Base-by-base conservation (phyloP, 2,888 invertebrate species). In the Drosophila macrospina region DNA sequence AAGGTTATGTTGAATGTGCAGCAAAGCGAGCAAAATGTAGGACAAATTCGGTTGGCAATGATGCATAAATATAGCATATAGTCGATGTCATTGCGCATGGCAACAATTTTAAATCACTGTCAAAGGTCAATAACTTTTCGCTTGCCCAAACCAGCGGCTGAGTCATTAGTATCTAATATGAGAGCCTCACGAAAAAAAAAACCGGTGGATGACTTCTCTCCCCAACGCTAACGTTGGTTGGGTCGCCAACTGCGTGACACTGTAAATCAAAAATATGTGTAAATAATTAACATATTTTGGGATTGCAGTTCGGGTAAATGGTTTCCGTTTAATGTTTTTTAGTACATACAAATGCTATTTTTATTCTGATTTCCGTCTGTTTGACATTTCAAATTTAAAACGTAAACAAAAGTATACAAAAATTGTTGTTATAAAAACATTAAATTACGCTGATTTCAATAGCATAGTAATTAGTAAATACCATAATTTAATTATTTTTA, bases 91-190 rank as follows among this genome's bases (percentile, higher is more conserved):
- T 11, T 72, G 81, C 81, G 81, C 81, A 82, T 71, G 88, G 62
- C 70, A 55, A 57, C 10, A 48, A 57, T 4, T 41, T 47, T 13
- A 5, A 47, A 61, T 63, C 72, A 66, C 63, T 67, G 81, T 68
- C 82, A 85, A 81, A 85, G 81, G 81, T 82, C 81, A 82, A 87
- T 78, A 78, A 73, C 81, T 72, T 64, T 41, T 62, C 15, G 11
- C 16, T 63, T 75, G 66, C 60, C 37, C 55, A 64, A 54, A 48
- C 64, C 36, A 20, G 37, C 39, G 52, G 8, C 44, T 56, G 65
- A 78, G 63, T 64, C 66, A 78, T 20, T 57, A 37, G 16, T 45
- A 48, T n/a, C 16, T 28, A 32, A 13, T 47, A n/a, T n/a, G 5
- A 15, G 2, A 50, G n/a, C 4, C 30, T 4, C 15, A 30, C n/a